These are phyloP conservation scores for Urocitellus parryii DNA, from an alignment of 2,113 vertebrate genomes.

Conservation along the genomic window DNA sequence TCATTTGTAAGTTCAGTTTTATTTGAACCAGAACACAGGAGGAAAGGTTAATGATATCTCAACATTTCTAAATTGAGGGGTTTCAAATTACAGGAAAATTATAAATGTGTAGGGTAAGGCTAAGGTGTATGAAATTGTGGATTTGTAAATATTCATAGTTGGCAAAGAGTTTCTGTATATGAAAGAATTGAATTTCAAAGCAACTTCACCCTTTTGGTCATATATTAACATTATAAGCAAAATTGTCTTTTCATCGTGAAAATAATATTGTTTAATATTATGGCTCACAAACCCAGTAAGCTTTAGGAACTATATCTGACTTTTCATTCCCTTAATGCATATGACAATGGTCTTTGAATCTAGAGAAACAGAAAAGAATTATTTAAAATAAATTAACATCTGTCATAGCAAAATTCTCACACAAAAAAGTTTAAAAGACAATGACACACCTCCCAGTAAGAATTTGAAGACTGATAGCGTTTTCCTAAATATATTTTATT, in stretches of 20 bases:
- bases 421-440: background rate
- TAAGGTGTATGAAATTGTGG: background rate
- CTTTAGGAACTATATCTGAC: background rate
- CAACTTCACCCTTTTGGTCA: background rate
- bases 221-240: slow-evolving; percentile 15
- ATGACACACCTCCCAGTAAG: background rate
- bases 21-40: background rate
- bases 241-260: slow-evolving; percentile 61
- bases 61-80: background rate
- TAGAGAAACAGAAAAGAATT: background rate
- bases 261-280: background rate
- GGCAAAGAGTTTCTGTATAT: background rate
- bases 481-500: background rate
- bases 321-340: background rate
- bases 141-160: background rate
- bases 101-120: background rate
- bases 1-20: background rate
- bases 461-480: background rate
- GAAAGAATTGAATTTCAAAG: slow-evolving; percentile 28
- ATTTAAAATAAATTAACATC: background rate
- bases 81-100: background rate
- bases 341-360: background rate
- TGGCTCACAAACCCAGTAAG: background rate
- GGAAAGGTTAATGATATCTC: background rate
- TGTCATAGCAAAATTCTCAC: background rate